Base-by-base conservation (phyloP, 92 coral and sea anemone genomes). In the Diadumene lineata region DNA sequence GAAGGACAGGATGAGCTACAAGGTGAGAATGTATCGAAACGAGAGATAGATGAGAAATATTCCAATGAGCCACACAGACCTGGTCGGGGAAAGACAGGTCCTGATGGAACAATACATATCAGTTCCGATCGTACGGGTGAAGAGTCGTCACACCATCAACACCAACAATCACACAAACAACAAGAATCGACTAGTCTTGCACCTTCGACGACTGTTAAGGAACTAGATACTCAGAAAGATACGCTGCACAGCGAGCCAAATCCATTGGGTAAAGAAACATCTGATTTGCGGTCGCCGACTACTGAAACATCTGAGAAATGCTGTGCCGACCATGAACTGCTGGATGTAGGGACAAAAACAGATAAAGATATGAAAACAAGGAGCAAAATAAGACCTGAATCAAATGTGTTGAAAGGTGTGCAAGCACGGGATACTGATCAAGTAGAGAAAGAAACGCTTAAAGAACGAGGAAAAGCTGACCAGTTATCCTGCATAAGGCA, bases 71-170 rank as follows among this genome's bases (percentile, higher is more conserved):
- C 29, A 1, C 29, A 2, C 2, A 62, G 43, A 28, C 38, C 68
- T 62, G 68, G 68, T 11, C 38, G 68, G 17, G 68, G 68, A 3
- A 62, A 62, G 31, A 62, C 68, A 21, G 68, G 68, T 13, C 68
- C 68, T 62, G 19, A 2, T 28, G 68, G n/a, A 62, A 10, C 34
- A 28, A 28, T 29, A n/a, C 7, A 28, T 29, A 1, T 11, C 7
- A 31, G 31, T 28, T 6, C 15, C 7, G 68, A 10, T 7, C 2
- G 8, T 4, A 25, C 23, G 7, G 4, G 7, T 1, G 17, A 58
- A 2, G 26, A 26, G 11, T 58, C 30, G 4, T 22, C 64, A 23
- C 23, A 58, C 2, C 4, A 38, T 23, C 29, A 58, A 58, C 16
- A 58, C 2, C 31, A 2, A 22, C 30, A 58, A 22, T 10, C 26